Base-by-base conservation (phyloP, 2,113 vertebrate genomes). In the Actenoides lindsayi region DNA sequence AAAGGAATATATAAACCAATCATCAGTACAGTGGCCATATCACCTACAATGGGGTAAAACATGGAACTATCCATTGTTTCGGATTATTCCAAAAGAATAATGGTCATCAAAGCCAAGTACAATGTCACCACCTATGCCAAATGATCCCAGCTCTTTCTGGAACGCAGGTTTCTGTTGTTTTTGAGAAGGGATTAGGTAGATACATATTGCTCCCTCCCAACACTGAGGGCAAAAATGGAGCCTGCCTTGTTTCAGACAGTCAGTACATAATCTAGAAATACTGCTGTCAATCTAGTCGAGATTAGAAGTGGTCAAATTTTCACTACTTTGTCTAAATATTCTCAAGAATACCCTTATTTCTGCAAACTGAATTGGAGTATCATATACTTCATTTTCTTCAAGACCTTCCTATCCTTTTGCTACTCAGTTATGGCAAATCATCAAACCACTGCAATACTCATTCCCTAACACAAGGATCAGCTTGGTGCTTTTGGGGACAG, bases 371-470 rank as follows among this genome's bases (percentile, higher is more conserved):
- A 67, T 33, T 56, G 35, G 31, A 86, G 46, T 57, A 90, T 75
- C 76, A 90, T n/a, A 62, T 23, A 81, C n/a, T 64, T 78, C 54
- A 93, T 77, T 51, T 90, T 90, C 65, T 93, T 77, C 28, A 76
- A 92, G 83, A 83, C 33, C 35, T 89, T 83, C 65, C 41, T 71
- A 50, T 92, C 62, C 90, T 89, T 94, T 78, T 90, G 53, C 42
- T 71, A 60, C 65, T 93, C 64, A 48, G 60, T 67, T 93, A 90
- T 11, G 39, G 80, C 62, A 95, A 92, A 92, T 68, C 74, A 85
- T 90, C 77, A 84, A 69, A 71, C 31, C 31, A 53, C n/a, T 87
- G 46, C 37, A 89, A 51, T 23, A 63, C 54, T 46, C 54, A 42
- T 91, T 93, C 41, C 57, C 15, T 6, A 7, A 84, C 48, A 65